Percentiles rank a stretch among this genome's conserved stretches.
Evolutionary conservation across 2,113 vertebrate species (phyloP).

Genomic region (Neoarius graeffei): DNA sequence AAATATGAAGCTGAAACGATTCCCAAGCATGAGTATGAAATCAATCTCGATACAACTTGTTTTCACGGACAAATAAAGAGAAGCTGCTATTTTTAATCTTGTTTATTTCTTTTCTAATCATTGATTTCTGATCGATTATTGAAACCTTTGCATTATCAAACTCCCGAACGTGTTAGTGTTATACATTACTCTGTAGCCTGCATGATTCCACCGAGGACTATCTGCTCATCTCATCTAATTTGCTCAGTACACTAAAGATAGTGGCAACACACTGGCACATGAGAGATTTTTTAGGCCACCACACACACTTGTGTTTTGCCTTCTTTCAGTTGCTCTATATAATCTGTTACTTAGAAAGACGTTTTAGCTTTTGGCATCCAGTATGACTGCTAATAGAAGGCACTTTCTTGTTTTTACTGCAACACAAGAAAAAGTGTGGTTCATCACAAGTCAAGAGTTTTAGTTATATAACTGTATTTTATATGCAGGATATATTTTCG

Average conservation of each 20-base stretch:
- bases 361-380: not conserved
- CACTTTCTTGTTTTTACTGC: not conserved
- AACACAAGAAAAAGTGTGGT: no score
- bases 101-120: not conserved
- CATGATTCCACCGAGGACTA: not conserved
- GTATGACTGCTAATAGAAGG: not conserved
- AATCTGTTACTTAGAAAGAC: not conserved
- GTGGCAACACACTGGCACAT: slow-evolving; percentile 43
- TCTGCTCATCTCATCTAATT: slow-evolving; percentile 34
- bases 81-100: not conserved
- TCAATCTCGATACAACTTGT: not conserved
- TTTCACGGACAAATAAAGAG: not conserved
- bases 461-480: not conserved
- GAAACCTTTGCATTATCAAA: not conserved
- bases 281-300: slow-evolving; percentile 41
- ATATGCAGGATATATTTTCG: not conserved
- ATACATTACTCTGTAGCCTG: not conserved
- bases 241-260: slow-evolving; percentile 45
- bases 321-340: not conserved
- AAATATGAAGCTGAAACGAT: not conserved
- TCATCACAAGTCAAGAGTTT: no score
- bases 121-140: not conserved
- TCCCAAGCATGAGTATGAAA: not conserved
- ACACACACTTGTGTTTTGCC: not conserved
- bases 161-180: not conserved